A percentile compares a stretch with the other conserved stretches of the same genome.
phyloP scores from a whole-genome alignment of 2,888 invertebrate genomes.

The Laspeyria flexula region DNA sequence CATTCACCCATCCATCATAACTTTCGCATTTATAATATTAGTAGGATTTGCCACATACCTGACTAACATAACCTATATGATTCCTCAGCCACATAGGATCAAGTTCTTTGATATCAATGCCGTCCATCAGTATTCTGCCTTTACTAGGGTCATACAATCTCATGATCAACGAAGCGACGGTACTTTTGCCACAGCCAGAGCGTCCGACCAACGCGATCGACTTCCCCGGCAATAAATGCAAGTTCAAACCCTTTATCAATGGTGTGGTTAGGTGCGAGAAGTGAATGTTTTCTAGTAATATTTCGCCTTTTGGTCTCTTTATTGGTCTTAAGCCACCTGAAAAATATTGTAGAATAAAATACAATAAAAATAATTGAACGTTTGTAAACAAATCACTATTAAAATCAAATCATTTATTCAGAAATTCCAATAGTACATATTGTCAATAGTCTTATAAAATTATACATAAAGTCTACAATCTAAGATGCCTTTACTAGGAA shows the following conservation, averaged over 20 bases:
- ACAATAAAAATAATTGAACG: too few relatives aligned
- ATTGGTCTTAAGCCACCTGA: conserved; percentile 88
- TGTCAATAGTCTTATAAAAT: too few relatives aligned
- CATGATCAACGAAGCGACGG: conserved; percentile 93
- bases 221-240: conserved; percentile 89
- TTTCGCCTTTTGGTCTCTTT: conserved; percentile 87
- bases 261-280: conserved; percentile 90
- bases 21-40: neutral
- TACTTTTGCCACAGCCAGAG: conserved; percentile 98
- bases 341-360: conserved; percentile 28
- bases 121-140: conserved; percentile 92
- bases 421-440: too few relatives aligned
- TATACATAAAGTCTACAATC: too few relatives aligned
- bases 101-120: conserved; percentile 89
- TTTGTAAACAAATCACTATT: too few relatives aligned
- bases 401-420: too few relatives aligned
- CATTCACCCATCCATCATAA: too few relatives aligned
- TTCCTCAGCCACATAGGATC: conserved; percentile 94
- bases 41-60: conserved; percentile 78
- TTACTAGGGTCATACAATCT: conserved; percentile 93
- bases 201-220: conserved; percentile 94
- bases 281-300: conserved; percentile 90
- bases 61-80: conserved; percentile 95
- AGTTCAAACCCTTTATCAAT: conserved; percentile 87
- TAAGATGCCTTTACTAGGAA: too few relatives aligned